These are phyloP conservation scores for Trichogramma pretiosum DNA, from an alignment of 1,140 invertebrate species.

Conservation along the genomic window DNA sequence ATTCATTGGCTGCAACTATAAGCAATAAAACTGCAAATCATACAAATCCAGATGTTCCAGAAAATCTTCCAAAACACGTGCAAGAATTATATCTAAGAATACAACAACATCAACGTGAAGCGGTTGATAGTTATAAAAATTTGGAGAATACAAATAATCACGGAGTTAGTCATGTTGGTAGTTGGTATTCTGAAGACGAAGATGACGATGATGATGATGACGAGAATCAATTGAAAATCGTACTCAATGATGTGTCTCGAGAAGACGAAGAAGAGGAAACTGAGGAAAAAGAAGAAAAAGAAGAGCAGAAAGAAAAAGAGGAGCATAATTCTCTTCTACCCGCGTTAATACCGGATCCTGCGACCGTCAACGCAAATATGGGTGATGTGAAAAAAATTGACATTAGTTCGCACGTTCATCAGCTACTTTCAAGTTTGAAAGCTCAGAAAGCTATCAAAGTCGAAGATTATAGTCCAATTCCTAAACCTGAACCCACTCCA, in stretches of 20 bases:
- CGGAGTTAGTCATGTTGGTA: conserved; percentile 57
- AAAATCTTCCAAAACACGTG: conserved; percentile 57
- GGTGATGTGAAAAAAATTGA: conserved; percentile 63
- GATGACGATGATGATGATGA: conserved; percentile 39
- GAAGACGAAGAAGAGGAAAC: conserved; percentile 33
- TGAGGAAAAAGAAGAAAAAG: conserved; percentile 18
- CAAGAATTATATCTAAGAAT: conserved; percentile 60
- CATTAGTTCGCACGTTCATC: conserved; percentile 36
- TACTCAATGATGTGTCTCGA: conserved; percentile 35
- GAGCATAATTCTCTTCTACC: conserved; percentile 27
- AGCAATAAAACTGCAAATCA: too few species aligned
- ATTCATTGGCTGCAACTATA: too few species aligned
- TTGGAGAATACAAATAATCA: conserved; percentile 47
- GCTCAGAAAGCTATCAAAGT: conserved; percentile 10
- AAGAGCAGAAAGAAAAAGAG: conserved; percentile 18
- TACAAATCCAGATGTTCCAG: conserved; percentile 43
- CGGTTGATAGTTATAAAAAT: conserved; percentile 41
- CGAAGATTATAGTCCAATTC: conserved; percentile 25
- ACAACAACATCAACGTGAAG: conserved; percentile 56
- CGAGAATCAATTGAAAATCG: conserved; percentile 38
- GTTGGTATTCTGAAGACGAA: conserved; percentile 71
- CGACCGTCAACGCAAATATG: conserved; percentile 64
- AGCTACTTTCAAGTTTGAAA: conserved; percentile 8
- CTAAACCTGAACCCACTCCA: conserved; percentile 24
- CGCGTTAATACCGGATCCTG: conserved; percentile 49